Percentiles rank a stretch among this genome's conserved stretches.
Conservation (phyloP, 2,113 vertebrate species). For the Perca fluviatilis region DNA sequence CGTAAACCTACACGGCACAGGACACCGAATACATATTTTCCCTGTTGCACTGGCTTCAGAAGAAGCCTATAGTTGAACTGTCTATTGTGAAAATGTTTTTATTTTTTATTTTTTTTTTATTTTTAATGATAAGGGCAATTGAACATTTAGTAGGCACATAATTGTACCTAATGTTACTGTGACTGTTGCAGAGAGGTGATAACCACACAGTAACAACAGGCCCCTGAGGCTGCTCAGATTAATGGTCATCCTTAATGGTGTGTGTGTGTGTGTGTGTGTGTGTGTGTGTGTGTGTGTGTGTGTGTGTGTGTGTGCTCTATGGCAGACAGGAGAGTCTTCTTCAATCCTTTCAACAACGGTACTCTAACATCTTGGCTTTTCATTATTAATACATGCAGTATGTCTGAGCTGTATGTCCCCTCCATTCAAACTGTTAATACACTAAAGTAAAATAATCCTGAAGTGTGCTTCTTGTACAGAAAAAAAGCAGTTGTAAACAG, state of each 20-base stretch:
- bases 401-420: not conserved
- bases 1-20: not conserved
- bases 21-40: too few relatives aligned
- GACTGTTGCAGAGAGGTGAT: too few relatives aligned
- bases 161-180: not conserved
- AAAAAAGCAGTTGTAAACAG: not conserved
- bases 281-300: constrained; percentile 6
- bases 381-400: not conserved
- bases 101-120: not conserved
- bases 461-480: not conserved
- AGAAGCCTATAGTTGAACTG: too few relatives aligned
- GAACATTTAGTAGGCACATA: not conserved
- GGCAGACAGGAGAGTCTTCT: not conserved
- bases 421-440: not conserved
- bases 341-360: not conserved
- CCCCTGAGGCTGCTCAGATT: constrained; percentile 1
- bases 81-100: not conserved
- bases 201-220: not conserved
- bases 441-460: too few relatives aligned
- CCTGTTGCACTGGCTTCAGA: not conserved
- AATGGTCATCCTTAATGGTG: not conserved
- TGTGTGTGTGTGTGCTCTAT: not conserved
- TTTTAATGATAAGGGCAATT: not conserved
- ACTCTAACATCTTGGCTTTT: not conserved
- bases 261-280: not conserved